Evolutionary conservation across 2,113 vertebrate genomes (phyloP).

Genomic region (Girardinichthys multiradiatus): DNA sequence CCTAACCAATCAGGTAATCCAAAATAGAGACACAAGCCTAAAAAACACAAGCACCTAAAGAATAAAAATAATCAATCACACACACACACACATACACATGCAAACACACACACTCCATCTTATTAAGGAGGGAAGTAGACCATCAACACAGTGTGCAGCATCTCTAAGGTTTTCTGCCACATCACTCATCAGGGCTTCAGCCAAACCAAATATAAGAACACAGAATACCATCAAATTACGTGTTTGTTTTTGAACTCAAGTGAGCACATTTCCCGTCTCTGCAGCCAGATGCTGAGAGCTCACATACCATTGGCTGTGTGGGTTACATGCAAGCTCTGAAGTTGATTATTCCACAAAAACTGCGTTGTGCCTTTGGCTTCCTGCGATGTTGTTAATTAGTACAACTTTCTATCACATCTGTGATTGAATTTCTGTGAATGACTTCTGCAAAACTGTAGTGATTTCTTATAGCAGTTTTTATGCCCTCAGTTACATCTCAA

Average conservation of each 20-base stretch:
- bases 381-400: conserved; percentile 76
- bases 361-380: conserved; percentile 66
- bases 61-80: conserved; percentile 50
- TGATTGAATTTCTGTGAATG: conserved; percentile 54
- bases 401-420: conserved; percentile 60
- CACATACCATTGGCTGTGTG: conserved; percentile 49
- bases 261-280: conserved; percentile 44
- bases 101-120: conserved; percentile 52
- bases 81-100: conserved; percentile 9
- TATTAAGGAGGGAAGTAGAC: conserved; percentile 81
- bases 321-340: conserved; percentile 46
- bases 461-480: background rate
- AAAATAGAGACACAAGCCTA: conserved; percentile 60
- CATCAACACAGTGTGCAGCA: conserved; percentile 73
- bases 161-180: conserved; percentile 66
- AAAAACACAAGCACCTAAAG: conserved; percentile 22
- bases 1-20: conserved; percentile 65
- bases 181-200: conserved; percentile 72
- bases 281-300: conserved; percentile 38
- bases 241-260: conserved; percentile 47
- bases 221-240: conserved; percentile 65
- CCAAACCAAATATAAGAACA: conserved; percentile 73
- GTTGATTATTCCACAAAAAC: conserved; percentile 48
- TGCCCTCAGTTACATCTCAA: background rate
- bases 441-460: background rate